A percentile compares a stretch with the other conserved stretches of the same genome.
Conservation (phyloP, 2,888 invertebrate species). For the Eupsilia transversa region DNA sequence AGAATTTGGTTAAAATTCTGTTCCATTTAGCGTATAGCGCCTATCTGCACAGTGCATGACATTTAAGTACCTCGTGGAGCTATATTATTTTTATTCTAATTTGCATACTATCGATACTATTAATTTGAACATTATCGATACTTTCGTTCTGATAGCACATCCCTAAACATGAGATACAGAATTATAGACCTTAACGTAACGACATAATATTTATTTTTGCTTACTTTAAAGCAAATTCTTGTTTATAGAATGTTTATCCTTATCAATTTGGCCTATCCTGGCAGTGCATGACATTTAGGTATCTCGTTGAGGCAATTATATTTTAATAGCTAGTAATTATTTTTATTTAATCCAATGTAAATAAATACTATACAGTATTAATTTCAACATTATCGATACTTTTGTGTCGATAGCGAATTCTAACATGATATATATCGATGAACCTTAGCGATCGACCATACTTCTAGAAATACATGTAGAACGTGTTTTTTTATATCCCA, state of each 20-base stretch:
- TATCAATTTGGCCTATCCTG: neutral
- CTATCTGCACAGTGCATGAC: no score
- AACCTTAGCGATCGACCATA: neutral
- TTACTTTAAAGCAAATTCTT: neutral
- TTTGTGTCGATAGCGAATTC: neutral
- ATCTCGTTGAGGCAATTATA: no score
- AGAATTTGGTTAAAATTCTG: neutral
- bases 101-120: neutral
- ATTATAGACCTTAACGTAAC: neutral
- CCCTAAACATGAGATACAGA: constrained; percentile 5
- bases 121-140: constrained; percentile 14
- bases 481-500: no score
- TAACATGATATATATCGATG: neutral
- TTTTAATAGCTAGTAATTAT: no score
- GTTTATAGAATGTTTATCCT: no score
- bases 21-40: no score
- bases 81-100: neutral
- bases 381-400: no score
- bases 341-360: no score
- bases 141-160: neutral
- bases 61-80: no score
- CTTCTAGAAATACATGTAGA: no score
- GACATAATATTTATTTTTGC: neutral
- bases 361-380: no score
- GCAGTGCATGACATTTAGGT: no score